Base-by-base conservation (phyloP, 2,888 invertebrate species). In the Corbicula japonica region DNA sequence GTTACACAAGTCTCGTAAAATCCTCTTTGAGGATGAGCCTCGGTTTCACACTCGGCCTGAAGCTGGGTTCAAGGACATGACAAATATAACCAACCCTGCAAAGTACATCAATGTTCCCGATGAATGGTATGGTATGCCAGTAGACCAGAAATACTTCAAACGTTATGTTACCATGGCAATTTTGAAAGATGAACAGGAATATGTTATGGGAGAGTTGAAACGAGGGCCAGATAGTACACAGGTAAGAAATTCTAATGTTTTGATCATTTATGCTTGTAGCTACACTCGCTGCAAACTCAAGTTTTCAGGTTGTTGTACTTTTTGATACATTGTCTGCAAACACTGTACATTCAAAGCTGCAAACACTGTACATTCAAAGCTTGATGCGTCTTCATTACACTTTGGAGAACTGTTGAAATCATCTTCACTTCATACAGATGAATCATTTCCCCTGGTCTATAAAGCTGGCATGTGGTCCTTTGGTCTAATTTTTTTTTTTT, bases 61-160 rank as follows among this genome's bases (percentile, higher is more conserved):
- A 18, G 74, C 41, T 23, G 85, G 85, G 23, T 81, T 81, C 26
- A 80, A 79, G 32, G 83, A 84, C 44, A 61, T 77, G 41, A 87
- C 81, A 3, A 87, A 83, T 35, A 76, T 88, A 38, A 79, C 83
- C 44, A 90, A 86, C 68, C 87, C 87, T 28, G 87, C 87, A 35
- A 88, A 88, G 68, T 89, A 89, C 61, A 88, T 87, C 65, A 87
- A 88, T 58, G 87, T 90, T 4, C 91, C 91, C 0, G 87, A 90
- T 62, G 90, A 90, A 54, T 91, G 91, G 91, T 90, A 90, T 66
- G 80, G 81, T 6, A 87, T 90, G 80, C 88, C 91, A 6, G 90
- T 89, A 10, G 90, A 91, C 71, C 86, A 89, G 71, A 91, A 89
- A 74, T 91, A 91, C 66, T 83, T 81, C 41, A 86, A 85, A 62